Percentiles rank a stretch among this genome's conserved stretches.
These are phyloP conservation scores for Tenthredo mesomela DNA, from an alignment of 2,888 invertebrate genomes.

Conservation along the genomic window DNA sequence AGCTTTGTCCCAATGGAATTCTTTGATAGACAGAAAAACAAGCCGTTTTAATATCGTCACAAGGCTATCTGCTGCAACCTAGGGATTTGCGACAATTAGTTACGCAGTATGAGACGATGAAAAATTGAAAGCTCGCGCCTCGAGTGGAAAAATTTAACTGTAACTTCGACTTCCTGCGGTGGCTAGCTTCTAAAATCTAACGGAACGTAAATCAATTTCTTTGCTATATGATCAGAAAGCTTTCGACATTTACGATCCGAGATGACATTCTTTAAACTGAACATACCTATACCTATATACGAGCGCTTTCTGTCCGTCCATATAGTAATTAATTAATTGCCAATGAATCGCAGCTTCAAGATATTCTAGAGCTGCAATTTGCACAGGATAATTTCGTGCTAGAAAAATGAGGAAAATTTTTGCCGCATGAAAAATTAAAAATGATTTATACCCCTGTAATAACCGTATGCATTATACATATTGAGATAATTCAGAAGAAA, in stretches of 20 bases:
- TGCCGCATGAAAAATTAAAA: background rate
- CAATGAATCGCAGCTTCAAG: background rate
- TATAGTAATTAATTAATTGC: background rate
- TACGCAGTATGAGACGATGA: background rate
- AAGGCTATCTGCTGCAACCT: background rate
- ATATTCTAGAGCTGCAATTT: background rate
- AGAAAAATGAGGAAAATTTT: background rate
- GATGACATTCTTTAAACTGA: background rate
- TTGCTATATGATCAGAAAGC: background rate
- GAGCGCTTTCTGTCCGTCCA: background rate
- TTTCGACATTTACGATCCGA: background rate
- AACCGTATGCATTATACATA: background rate
- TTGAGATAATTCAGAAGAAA: background rate
- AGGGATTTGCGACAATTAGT: background rate
- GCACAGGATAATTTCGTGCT: background rate
- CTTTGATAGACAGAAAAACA: conserved; percentile 52
- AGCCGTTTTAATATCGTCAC: conserved; percentile 40
- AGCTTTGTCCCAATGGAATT: conserved; percentile 57
- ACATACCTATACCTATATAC: background rate
- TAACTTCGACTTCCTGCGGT: background rate
- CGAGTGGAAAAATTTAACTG: background rate
- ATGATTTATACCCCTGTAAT: background rate
- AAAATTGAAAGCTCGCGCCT: background rate
- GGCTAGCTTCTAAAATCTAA: background rate
- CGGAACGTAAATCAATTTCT: background rate